Percentiles rank a stretch among this genome's conserved stretches.
These are phyloP conservation scores for Pogonomyrmex californicus DNA, from an alignment of 1,140 invertebrate genomes.

Conservation along the genomic window DNA sequence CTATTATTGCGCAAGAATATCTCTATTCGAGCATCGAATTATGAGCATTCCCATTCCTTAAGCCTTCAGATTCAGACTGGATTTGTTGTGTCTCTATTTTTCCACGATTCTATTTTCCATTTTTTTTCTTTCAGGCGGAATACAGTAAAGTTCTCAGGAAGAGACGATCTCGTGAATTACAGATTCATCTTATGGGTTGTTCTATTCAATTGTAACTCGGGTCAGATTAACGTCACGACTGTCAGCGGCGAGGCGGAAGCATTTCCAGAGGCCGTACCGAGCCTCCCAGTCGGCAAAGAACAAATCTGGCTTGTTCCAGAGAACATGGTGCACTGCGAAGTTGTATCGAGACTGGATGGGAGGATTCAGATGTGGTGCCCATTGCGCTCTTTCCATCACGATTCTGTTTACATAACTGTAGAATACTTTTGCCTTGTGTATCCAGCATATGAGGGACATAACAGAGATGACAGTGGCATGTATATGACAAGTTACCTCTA, in stretches of 20 bases:
- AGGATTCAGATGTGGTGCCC: constrained; percentile 89
- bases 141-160: background rate
- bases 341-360: constrained; percentile 87
- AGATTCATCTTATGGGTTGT: background rate
- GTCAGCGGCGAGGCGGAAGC: constrained; percentile 81
- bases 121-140: background rate
- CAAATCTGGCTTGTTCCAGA: constrained; percentile 88
- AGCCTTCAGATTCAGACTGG: background rate
- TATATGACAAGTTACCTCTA: constrained; percentile 84
- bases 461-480: constrained; percentile 88
- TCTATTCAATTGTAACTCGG: background rate
- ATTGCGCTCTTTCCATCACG: constrained; percentile 87
- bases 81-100: background rate
- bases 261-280: constrained; percentile 89
- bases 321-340: constrained; percentile 87
- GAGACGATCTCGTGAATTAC: background rate
- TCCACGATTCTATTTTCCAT: background rate
- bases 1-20: background rate
- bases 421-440: constrained; percentile 87
- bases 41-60: background rate
- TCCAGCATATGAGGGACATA: constrained; percentile 88
- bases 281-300: constrained; percentile 90
- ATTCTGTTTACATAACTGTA: constrained; percentile 88
- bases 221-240: background rate
- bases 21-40: background rate